Base-by-base conservation (phyloP, 2,888 invertebrate genomes). In the Trissolcus brochymenae region DNA sequence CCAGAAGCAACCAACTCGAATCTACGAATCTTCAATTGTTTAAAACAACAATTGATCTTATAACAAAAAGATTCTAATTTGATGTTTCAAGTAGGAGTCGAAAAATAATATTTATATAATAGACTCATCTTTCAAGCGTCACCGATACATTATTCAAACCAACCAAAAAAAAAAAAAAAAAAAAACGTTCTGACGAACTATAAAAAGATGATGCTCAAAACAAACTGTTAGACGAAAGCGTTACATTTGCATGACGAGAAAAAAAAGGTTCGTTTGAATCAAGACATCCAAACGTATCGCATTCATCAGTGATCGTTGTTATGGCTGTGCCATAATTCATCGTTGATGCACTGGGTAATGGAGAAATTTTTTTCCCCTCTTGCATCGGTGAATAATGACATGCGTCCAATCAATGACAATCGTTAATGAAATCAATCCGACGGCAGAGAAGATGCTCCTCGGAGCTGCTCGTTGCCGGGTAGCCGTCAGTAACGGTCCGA, bases 351-450 rank as follows among this genome's bases (percentile, higher is more conserved):
- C 14, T 17, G 46, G 51, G 9, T 35, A 35, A 66, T 55, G 19
- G 29, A 46, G 46, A 71, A 56, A 49, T 11, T 51, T 19, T 11
- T 51, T 6, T 62, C 51, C 25, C 68, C 35, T 67, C 40, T 55
- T 4, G 11, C 16, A 29, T 13, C 51, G 60, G 60, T 71, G 71
- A 76, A 71, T 76, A 76, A 76, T 65, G 76, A 57, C 59, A 51
- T 61, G 53, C 62, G 35, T 43, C 13, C 43, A 78, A 71, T 76
- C 73, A 78, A 76, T 78, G 73, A 76, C 76, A 62, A 56, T 75
- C 55, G 70, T 66, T 76, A 76, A 70, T 75, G 70, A 70, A 79
- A 79, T 79, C 76, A 78, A 79, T 73, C 70, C 66, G 66, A 41
- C 35, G 43, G 14, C 40, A 40, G 53, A 43, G 50, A 65, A 17